Conservation (phyloP, 2,113 vertebrate species). For the Pipa parva region DNA sequence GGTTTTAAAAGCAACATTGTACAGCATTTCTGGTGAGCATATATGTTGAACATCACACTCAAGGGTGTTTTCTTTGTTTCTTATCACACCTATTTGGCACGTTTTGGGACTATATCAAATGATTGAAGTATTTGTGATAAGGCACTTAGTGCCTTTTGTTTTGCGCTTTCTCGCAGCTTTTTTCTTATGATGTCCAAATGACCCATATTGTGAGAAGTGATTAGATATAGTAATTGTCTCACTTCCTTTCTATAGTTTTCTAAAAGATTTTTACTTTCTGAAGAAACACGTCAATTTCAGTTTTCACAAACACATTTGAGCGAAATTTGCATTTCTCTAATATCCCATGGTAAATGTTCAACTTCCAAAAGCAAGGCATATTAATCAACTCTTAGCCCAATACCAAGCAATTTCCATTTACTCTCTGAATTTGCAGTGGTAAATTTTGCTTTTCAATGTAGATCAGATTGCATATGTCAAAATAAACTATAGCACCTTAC, state of each 20-base stretch:
- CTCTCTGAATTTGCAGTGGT: conserved; percentile 1
- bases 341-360: conserved; percentile 12
- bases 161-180: not conserved
- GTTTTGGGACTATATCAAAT: too few relatives aligned
- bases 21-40: too few relatives aligned
- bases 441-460: conserved; percentile 28
- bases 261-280: not conserved
- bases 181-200: not conserved
- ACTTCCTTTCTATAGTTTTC: not conserved
- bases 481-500: conserved; percentile 36
- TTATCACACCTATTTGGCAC: too few relatives aligned
- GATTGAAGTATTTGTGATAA: not conserved
- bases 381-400: conserved; percentile 29
- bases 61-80: too few relatives aligned
- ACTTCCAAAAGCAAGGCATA: conserved; percentile 7
- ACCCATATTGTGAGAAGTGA: not conserved
- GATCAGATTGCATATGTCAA: conserved; percentile 31
- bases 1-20: too few relatives aligned
- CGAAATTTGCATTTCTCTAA: conserved; percentile 17
- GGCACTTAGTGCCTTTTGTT: not conserved
- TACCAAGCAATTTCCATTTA: conserved; percentile 14
- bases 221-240: not conserved
- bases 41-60: too few relatives aligned
- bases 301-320: conserved; percentile 1
- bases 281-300: not conserved